Percentiles rank a stretch among this genome's conserved stretches.
phyloP scores from a whole-genome alignment of 2,113 vertebrate genomes.

The Sander lucioperca region DNA sequence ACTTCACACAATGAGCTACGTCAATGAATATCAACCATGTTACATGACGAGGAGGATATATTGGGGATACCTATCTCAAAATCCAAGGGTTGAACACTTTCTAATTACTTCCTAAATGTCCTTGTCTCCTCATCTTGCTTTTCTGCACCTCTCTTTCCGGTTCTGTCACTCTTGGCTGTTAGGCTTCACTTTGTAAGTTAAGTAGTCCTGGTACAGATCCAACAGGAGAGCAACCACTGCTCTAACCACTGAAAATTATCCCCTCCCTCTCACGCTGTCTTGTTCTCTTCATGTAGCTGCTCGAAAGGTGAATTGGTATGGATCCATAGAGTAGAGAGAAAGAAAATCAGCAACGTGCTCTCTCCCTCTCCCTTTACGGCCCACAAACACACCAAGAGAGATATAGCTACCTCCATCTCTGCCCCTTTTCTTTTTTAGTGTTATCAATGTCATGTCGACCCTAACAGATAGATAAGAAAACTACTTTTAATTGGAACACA shows the following conservation, averaged over 20 bases:
- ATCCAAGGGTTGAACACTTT: neutral
- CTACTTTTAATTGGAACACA: slow-evolving; percentile 38
- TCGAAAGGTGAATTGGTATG: slow-evolving; percentile 49
- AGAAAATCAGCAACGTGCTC: slow-evolving; percentile 9
- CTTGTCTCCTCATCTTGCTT: neutral
- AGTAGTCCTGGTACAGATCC: slow-evolving; percentile 13
- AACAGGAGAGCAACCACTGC: slow-evolving; percentile 17
- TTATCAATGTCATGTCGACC: slow-evolving; percentile 37
- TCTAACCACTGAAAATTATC: slow-evolving; percentile 10
- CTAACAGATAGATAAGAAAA: slow-evolving; percentile 25
- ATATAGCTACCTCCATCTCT: neutral
- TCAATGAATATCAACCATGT: neutral
- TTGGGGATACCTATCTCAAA: neutral
- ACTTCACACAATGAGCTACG: neutral
- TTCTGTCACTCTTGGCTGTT: neutral
- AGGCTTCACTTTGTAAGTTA: slow-evolving; percentile 17
- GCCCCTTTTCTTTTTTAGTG: neutral
- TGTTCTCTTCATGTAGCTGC: slow-evolving; percentile 6
- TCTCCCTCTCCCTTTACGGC: neutral
- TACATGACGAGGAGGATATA: neutral
- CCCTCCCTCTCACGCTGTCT: slow-evolving; percentile 6
- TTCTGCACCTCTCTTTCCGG: neutral
- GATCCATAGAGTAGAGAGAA: slow-evolving; percentile 43
- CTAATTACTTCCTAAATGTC: neutral
- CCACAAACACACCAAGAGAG: neutral